phyloP scores from a whole-genome alignment of 2,113 vertebrate genomes.

The Pagrus major region DNA sequence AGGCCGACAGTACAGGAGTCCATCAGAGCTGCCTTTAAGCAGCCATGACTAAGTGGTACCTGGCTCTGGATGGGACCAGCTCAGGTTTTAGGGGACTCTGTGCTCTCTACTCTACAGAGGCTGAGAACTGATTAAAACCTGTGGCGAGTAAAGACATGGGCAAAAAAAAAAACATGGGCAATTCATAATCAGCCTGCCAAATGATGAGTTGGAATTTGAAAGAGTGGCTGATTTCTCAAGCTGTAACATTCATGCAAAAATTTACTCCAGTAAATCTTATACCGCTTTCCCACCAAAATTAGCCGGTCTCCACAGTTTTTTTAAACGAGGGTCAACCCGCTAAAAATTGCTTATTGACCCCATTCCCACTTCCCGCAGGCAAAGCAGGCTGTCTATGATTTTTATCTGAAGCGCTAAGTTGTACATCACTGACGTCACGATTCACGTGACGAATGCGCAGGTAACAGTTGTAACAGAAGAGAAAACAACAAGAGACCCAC shows the following conservation, averaged over 20 bases:
- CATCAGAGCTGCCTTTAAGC: conserved; percentile 66
- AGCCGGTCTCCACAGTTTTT: too few species aligned
- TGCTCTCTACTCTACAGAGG: background rate
- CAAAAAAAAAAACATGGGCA: conserved; percentile 5
- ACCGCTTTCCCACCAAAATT: too few species aligned
- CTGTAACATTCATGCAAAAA: background rate
- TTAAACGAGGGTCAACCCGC: too few species aligned
- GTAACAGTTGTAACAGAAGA: too few species aligned
- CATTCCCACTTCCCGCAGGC: too few species aligned
- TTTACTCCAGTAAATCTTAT: too few species aligned
- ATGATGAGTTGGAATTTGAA: background rate
- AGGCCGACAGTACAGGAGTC: conserved; percentile 39
- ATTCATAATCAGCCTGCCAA: background rate
- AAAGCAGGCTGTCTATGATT: too few species aligned
- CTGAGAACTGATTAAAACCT: conserved; percentile 7
- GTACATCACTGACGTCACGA: too few species aligned
- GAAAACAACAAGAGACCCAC: too few species aligned
- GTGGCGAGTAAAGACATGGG: conserved; percentile 7
- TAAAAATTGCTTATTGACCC: too few species aligned
- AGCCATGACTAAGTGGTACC: conserved; percentile 70
- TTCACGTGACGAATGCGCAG: too few species aligned
- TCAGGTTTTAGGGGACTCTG: conserved; percentile 32
- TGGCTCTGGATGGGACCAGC: conserved; percentile 23
- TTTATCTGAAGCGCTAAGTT: too few species aligned
- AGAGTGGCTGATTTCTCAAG: background rate